phyloP scores from a whole-genome alignment of 1,140 invertebrate genomes.

The Apolygus lucorum region DNA sequence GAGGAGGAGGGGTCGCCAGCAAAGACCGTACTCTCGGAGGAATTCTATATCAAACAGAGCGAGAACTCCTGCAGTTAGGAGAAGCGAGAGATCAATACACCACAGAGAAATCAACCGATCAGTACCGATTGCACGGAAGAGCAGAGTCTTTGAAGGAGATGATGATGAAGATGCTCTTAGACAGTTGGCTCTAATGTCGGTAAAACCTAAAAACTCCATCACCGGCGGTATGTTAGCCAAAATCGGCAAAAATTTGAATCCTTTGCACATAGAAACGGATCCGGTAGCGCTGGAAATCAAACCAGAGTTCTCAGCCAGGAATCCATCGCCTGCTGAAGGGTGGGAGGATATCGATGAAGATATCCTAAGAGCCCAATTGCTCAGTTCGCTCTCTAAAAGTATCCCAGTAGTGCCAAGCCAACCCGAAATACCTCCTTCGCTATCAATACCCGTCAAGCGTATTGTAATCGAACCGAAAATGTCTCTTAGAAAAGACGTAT shows the following conservation, averaged over 20 bases:
- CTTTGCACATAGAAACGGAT: neutral
- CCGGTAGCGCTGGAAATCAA: neutral
- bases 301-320: neutral
- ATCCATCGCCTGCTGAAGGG: constrained; percentile 8
- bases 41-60: too few species aligned
- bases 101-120: too few species aligned
- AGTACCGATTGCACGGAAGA: neutral
- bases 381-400: constrained; percentile 14
- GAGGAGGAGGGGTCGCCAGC: neutral
- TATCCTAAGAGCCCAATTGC: constrained; percentile 25
- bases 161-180: constrained; percentile 13
- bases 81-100: neutral
- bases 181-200: constrained; percentile 9
- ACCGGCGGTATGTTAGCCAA: neutral
- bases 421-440: neutral
- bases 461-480: too few species aligned
- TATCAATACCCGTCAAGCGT: too few species aligned
- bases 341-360: constrained; percentile 28
- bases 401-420: neutral
- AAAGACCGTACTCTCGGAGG: neutral
- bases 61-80: too few species aligned
- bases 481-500: neutral
- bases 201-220: constrained; percentile 6
- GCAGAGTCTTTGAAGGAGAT: neutral
- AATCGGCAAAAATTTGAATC: neutral